Base-by-base conservation (phyloP, 2,797 vertebrate species). In the Epinephelus coioides region DNA sequence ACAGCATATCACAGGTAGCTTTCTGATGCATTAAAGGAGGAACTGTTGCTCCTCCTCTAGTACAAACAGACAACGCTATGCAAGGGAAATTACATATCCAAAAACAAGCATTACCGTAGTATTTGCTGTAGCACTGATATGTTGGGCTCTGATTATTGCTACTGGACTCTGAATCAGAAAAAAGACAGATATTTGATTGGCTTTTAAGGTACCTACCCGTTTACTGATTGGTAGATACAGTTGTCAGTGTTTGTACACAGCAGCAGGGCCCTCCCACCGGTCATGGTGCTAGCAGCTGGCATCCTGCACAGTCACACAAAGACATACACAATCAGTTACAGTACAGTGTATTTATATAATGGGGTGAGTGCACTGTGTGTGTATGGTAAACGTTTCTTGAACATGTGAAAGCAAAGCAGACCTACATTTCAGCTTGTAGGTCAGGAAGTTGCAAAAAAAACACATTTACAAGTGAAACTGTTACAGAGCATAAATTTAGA, bases 211-310 rank as follows among this genome's bases (percentile, higher is more conserved):
- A 88, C 93, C 18, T 94, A 96, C 96, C 95, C 91, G 94, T 95
- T 95, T 81, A 94, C 92, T 88, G 95, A 94, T 94, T 96, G 95
- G 93, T 96, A 95, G 93, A 95, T 95, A 84, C 94, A 95, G 94
- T 95, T 95, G 91, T 96, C 95, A 93, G 95, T 94, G 93, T 96
- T 95, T 67, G 95, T 93, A 91, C 95, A 96, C 92, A 96, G 95
- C 95, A 95, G 93, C 90, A 96, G 91, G 80, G 93, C 95, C 93
- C 94, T 94, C 89, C 96, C 95, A 88, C 95, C 96, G 46, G 96
- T 96, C 96, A 96, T 96, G 89, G 94, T 96, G 95, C 94, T 95
- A 96, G 95, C 96, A 96, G 95, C 95, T 81, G 96, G 96, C 95
- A 96, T 96, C 92, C 95, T 96, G 80, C 53, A 86, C 15, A 84